Evolutionary conservation across 2,797 vertebrate species (phyloP).

Genomic region (Pyrocephalus nanus): DNA sequence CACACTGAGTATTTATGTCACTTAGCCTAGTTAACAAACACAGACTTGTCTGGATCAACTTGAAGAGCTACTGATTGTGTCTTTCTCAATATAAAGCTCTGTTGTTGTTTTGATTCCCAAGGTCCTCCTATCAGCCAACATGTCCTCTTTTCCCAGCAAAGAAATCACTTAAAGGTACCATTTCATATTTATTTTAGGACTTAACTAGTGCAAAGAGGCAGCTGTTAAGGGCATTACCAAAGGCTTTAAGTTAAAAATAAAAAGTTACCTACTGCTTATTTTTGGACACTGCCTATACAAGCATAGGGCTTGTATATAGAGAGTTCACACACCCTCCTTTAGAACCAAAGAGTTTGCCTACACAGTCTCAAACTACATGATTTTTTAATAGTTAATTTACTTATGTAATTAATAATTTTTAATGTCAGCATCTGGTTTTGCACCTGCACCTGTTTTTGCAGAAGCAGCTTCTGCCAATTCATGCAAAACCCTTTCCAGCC

Average conservation of each 20-base stretch:
- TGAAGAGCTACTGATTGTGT: neutral
- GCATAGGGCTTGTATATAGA: neutral
- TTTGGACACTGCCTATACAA: neutral
- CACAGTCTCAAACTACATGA: fast-evolving
- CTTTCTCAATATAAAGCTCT: neutral
- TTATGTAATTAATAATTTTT: neutral
- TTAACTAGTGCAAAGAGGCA: neutral
- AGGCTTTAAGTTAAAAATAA: neutral
- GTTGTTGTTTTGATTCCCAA: neutral
- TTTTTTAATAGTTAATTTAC: neutral
- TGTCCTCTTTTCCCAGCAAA: neutral
- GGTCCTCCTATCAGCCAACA: fast-evolving
- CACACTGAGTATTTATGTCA: neutral
- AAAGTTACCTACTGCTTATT: neutral
- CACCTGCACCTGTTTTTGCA: neutral
- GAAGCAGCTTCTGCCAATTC: neutral
- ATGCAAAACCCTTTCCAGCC: neutral
- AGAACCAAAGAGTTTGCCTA: neutral
- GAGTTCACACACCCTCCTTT: neutral
- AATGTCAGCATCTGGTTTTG: neutral
- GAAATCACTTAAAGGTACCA: neutral
- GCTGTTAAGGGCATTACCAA: neutral
- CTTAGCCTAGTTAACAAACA: neutral
- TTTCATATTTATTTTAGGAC: neutral
- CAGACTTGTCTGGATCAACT: neutral